These are phyloP conservation scores for Cydia splendana DNA, from an alignment of 1,140 invertebrate genomes.

Conservation along the genomic window DNA sequence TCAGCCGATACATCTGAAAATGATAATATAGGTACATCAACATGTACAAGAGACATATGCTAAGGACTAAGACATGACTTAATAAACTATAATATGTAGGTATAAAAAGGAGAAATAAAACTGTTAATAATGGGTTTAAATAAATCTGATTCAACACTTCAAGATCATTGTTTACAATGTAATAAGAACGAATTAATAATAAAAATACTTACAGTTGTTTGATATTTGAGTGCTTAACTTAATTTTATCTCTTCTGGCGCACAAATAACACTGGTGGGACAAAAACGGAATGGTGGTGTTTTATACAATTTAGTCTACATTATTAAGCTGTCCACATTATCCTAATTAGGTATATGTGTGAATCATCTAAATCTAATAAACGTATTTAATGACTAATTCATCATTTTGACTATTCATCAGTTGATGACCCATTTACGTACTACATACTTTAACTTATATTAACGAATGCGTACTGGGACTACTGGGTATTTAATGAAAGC, in stretches of 20 bases:
- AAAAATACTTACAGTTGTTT: neutral
- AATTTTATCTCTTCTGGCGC: neutral
- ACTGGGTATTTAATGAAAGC: neutral
- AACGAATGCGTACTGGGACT: no score
- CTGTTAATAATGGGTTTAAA: no score
- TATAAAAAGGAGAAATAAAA: neutral
- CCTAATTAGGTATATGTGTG: neutral
- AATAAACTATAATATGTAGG: neutral
- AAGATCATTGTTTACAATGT: no score
- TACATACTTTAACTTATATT: neutral
- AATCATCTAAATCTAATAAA: neutral
- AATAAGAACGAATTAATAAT: neutral
- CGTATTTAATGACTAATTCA: neutral
- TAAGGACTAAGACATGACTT: no score
- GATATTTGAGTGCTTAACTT: neutral
- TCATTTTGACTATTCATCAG: neutral
- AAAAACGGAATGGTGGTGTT: neutral
- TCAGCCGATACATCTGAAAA: neutral
- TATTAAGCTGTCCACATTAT: neutral
- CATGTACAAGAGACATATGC: neutral
- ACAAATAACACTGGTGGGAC: neutral
- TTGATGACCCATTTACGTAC: neutral
- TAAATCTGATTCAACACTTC: no score
- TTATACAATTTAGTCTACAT: constrained; percentile 3
- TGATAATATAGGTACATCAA: neutral